Evolutionary conservation across 2,888 invertebrate species (phyloP).

Genomic region (Apantesis nais): DNA sequence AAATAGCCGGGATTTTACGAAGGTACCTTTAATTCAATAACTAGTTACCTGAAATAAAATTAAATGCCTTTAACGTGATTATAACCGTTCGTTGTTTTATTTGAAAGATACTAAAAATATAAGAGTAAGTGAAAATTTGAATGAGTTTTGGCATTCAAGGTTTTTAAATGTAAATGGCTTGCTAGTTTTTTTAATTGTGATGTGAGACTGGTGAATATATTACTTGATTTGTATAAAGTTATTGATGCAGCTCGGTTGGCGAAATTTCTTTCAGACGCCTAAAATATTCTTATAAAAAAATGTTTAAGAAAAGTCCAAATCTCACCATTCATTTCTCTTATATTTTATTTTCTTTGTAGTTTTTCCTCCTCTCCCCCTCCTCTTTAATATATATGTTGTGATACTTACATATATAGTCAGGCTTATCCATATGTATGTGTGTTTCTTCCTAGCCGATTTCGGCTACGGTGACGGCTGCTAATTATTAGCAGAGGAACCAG

Average conservation of each 20-base stretch:
- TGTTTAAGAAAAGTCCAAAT: too few species aligned
- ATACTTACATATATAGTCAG: too few species aligned
- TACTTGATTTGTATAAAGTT: background rate
- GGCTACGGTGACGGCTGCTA: too few species aligned
- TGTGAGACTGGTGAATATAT: background rate
- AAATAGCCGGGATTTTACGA: constrained; percentile 16
- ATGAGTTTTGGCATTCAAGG: background rate
- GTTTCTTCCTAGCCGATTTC: too few species aligned
- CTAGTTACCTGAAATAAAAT: constrained; percentile 8
- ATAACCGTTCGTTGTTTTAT: constrained; percentile 1
- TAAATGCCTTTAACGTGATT: constrained; percentile 9
- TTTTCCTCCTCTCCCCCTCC: too few species aligned
- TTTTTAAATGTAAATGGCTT: background rate
- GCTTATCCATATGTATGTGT: too few species aligned
- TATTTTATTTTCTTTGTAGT: too few species aligned
- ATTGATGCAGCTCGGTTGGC: background rate
- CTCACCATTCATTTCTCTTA: too few species aligned
- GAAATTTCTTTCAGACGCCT: background rate
- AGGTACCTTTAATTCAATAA: constrained; percentile 12
- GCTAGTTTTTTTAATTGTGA: background rate
- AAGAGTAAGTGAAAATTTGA: background rate
- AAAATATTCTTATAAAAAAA: background rate
- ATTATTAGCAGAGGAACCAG: too few species aligned
- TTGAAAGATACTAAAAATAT: background rate
- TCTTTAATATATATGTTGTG: too few species aligned